Evolutionary conservation across 2,888 invertebrate genomes (phyloP).

Genomic region (Acheta domesticus): DNA sequence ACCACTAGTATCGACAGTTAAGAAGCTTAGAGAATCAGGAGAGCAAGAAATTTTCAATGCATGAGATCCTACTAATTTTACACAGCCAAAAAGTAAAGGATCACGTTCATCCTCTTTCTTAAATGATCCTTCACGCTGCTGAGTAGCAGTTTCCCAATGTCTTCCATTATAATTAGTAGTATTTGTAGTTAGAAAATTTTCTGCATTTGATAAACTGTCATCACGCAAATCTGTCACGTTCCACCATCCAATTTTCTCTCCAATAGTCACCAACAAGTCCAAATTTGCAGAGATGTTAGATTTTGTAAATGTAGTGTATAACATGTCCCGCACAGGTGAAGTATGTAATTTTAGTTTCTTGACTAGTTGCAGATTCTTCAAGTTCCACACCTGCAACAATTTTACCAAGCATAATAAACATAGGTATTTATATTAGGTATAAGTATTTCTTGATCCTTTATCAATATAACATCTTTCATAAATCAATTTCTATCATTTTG

Average conservation of each 20-base stretch:
- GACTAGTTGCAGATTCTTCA: constrained; percentile 48
- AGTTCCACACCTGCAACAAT: constrained; percentile 52
- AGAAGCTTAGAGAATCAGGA: constrained; percentile 55
- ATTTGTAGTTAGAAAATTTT: not conserved
- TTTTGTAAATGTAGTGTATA: constrained; percentile 50
- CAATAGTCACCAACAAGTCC: constrained; percentile 53
- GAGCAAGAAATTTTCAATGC: constrained; percentile 46
- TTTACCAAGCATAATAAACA: constrained; percentile 21
- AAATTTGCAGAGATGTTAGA: constrained; percentile 42
- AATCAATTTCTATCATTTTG: too few relatives aligned
- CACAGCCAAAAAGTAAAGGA: constrained; percentile 45
- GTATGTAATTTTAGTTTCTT: constrained; percentile 54
- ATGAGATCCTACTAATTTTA: constrained; percentile 46
- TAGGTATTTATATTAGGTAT: too few relatives aligned
- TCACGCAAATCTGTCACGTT: constrained; percentile 47
- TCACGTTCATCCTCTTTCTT: constrained; percentile 41
- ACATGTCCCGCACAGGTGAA: constrained; percentile 52
- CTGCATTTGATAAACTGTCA: not conserved
- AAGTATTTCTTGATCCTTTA: too few relatives aligned
- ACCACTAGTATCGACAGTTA: constrained; percentile 60
- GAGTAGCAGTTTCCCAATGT: not conserved
- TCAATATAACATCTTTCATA: too few relatives aligned
- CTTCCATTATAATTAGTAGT: not conserved
- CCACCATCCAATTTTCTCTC: constrained; percentile 60
- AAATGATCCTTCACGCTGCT: constrained; percentile 36